Conservation (phyloP, 1,140 invertebrate genomes). For the Phymorhynchus buccinoides region DNA sequence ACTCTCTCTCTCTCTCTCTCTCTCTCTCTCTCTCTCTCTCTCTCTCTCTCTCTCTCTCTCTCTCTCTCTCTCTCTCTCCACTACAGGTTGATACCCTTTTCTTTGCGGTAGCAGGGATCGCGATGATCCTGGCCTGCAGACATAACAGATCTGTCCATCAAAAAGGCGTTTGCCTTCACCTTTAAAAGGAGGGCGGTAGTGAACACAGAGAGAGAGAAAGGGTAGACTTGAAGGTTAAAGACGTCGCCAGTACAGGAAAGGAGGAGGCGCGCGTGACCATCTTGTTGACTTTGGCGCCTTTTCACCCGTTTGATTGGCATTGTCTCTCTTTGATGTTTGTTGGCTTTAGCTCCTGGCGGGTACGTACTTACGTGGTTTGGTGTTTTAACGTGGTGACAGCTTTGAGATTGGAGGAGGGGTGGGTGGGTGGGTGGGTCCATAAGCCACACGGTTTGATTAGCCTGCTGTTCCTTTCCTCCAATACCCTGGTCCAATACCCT, state of each 20-base stretch:
- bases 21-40: background rate
- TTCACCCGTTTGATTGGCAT: background rate
- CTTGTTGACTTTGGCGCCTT: background rate
- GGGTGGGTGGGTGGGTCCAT: too few species aligned
- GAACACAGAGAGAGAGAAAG: background rate
- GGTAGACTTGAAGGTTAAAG: too few species aligned
- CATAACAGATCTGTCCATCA: background rate
- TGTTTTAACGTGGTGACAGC: too few species aligned
- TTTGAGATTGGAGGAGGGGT: too few species aligned
- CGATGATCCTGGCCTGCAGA: background rate
- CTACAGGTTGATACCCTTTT: too few species aligned
- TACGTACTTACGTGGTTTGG: too few species aligned
- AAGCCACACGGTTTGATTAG: too few species aligned
- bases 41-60: too few species aligned
- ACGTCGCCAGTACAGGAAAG: background rate
- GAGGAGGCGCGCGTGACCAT: background rate
- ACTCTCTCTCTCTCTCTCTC: background rate
- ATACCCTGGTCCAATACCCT: too few species aligned
- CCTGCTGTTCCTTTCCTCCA: too few species aligned
- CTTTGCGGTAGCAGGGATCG: background rate
- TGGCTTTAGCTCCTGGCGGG: too few species aligned
- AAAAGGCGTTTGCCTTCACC: background rate
- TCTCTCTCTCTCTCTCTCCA: too few species aligned
- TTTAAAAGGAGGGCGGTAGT: background rate
- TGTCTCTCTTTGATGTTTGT: background rate